phyloP scores from a whole-genome alignment of 2,113 vertebrate genomes.

The Thryonomys swinderianus region DNA sequence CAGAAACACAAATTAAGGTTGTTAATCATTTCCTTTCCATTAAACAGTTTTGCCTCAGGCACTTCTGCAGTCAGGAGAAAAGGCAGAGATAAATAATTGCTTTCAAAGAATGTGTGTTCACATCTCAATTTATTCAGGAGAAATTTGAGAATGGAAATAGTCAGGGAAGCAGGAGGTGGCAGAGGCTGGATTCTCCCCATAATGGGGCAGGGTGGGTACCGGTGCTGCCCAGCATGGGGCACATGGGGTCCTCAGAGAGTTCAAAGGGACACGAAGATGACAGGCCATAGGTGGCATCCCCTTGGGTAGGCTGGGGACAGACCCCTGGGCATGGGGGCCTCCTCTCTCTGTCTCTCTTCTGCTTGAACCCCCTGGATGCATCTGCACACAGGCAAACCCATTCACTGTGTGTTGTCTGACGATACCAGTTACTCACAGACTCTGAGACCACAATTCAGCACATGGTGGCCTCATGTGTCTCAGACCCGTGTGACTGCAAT shows the following conservation, averaged over 20 bases:
- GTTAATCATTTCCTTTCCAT: conserved; percentile 65
- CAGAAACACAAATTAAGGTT: conserved; percentile 51
- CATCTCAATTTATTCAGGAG: not conserved
- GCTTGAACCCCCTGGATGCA: too few relatives aligned
- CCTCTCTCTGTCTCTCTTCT: too few relatives aligned
- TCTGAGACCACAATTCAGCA: too few relatives aligned
- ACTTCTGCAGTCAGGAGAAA: not conserved
- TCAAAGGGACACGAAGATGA: not conserved
- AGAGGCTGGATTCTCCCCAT: not conserved
- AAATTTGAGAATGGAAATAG: not conserved
- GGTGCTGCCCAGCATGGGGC: rapidly evolving
- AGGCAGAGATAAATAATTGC: conserved; percentile 15
- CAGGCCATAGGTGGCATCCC: not conserved
- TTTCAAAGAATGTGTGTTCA: not conserved
- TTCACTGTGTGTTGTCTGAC: too few relatives aligned
- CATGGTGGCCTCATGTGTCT: too few relatives aligned
- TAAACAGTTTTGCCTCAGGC: conserved; percentile 20
- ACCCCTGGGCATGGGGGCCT: too few relatives aligned
- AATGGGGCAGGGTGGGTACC: not conserved
- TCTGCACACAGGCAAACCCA: too few relatives aligned
- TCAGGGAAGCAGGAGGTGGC: not conserved
- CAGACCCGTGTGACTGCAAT: too few relatives aligned
- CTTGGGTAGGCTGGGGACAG: not conserved
- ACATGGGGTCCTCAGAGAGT: not conserved
- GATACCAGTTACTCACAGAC: too few relatives aligned